Evolutionary conservation across 2,113 vertebrate species (phyloP), one percentile per base, ranked within the genome.

Genomic region (Sebastes schlegelii): DNA sequence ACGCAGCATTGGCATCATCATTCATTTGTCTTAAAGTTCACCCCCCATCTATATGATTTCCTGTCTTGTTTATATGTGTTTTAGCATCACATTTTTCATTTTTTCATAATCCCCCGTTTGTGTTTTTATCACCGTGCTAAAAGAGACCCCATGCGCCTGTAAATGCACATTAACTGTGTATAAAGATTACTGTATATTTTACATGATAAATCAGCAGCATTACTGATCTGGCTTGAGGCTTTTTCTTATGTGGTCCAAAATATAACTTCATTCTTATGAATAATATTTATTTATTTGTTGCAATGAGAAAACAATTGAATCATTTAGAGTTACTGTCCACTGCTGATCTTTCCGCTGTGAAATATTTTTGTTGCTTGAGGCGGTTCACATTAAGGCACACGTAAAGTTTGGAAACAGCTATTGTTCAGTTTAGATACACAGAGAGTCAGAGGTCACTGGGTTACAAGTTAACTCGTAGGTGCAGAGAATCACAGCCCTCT

Each of bases 401-500:
- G 6, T 42, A 51, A 55, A 40, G 65, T 79, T 74, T 73, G 48
- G 57, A 78, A 77, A 74, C 48, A 61, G 34, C 73, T 72, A 69
- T 74, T 84, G 74, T 82, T 69, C 52, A 57, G 52, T 77, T 64
- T 21, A 45, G 46, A 55, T 55, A 51, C 70, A 74, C 43, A 63
- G 1, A 46, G 19, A 48, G 64, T 85, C 70, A 82, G 61, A 58
- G 80, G 77, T 86, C 85, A 79, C 0, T 26, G 66, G 69, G 82
- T 90, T 79, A 87, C 79, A 90, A 71, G 80, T 89, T 86, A 92
- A 92, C 87, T 85, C 17, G 5, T 77, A 78, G 72, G 45, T 60
- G 77, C 64, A 80, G 68, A 85, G 54, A 83, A 62, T 34, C 21
- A 14, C 55, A 77, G 46, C 17, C n/a, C 42, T 73, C 46, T 62